These are phyloP conservation scores for Promerops cafer DNA, from an alignment of 2,113 vertebrate genomes.

Conservation along the genomic window DNA sequence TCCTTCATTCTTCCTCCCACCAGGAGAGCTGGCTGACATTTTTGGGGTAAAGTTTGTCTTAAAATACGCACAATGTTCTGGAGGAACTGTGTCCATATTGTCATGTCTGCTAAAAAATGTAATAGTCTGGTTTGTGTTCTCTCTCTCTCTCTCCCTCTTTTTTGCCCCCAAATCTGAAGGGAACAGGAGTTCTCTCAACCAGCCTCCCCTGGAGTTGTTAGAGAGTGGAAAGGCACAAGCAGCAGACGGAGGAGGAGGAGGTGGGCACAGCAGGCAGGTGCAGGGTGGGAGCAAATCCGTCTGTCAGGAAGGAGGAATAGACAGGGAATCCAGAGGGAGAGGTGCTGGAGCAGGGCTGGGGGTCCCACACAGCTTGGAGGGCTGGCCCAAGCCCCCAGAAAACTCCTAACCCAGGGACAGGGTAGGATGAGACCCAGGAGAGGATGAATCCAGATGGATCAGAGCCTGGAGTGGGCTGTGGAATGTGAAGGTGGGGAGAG, in stretches of 20 bases:
- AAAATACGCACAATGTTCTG: background rate
- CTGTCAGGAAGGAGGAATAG: background rate
- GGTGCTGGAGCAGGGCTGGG: background rate
- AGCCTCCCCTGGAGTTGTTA: background rate
- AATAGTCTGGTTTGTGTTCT: background rate
- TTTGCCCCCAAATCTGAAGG: background rate
- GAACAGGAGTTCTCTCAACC: background rate
- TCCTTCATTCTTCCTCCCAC: background rate
- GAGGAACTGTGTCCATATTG: background rate
- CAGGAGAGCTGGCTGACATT: constrained; percentile 8
- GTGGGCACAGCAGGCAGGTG: constrained; percentile 21
- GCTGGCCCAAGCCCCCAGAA: background rate
- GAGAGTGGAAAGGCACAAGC: constrained; percentile 31
- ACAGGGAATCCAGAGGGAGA: background rate
- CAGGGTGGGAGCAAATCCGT: constrained; percentile 40
- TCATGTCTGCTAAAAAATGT: background rate
- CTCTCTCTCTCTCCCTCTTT: background rate
- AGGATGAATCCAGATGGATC: background rate
- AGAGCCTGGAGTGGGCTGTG: background rate
- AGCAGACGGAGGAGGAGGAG: constrained; percentile 43
- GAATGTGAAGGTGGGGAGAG: background rate
- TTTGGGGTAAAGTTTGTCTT: background rate
- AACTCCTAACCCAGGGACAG: background rate
- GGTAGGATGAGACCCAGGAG: background rate
- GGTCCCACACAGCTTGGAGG: background rate